These are phyloP conservation scores for Erythrolamprus reginae DNA, from an alignment of 2,113 vertebrate species.

Conservation along the genomic window DNA sequence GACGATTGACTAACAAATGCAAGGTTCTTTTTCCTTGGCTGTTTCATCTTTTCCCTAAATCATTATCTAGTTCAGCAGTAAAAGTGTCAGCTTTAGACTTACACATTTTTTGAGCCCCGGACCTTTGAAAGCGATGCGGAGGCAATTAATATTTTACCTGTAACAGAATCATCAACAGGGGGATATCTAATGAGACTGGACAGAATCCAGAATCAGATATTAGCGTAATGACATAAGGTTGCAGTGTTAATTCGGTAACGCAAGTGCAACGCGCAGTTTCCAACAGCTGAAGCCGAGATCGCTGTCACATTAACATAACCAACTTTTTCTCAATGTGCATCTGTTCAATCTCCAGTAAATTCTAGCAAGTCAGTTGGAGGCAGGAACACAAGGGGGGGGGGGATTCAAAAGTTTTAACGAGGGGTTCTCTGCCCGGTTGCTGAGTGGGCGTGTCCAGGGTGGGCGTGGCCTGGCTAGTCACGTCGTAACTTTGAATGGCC, in stretches of 20 bases:
- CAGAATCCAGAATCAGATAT: conserved; percentile 77
- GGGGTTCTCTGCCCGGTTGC: too few relatives aligned
- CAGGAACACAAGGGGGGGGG: too few relatives aligned
- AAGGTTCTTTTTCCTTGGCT: conserved; percentile 40
- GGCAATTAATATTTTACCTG: conserved; percentile 77
- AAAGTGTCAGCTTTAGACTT: conserved; percentile 64
- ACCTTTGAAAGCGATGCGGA: conserved; percentile 73
- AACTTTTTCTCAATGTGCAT: conserved; percentile 53
- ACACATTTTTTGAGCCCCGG: conserved; percentile 49
- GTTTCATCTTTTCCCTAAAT: conserved; percentile 59
- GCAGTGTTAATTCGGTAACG: conserved; percentile 67
- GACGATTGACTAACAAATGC: conserved; percentile 44
- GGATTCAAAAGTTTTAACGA: too few relatives aligned
- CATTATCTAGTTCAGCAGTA: conserved; percentile 69
- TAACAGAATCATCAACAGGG: conserved; percentile 76
- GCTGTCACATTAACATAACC: conserved; percentile 58
- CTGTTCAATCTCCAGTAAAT: conserved; percentile 39
- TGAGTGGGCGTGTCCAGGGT: too few relatives aligned
- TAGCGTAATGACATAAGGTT: conserved; percentile 75
- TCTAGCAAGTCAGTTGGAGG: conserved; percentile 42
- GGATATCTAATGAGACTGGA: conserved; percentile 77
- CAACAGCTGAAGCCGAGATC: conserved; percentile 50
- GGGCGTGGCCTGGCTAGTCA: neutral
- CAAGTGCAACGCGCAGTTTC: conserved; percentile 56
- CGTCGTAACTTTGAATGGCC: neutral